A percentile compares a stretch with the other conserved stretches of the same genome.
phyloP scores from a whole-genome alignment of 2,888 invertebrate species.

The Eupithecia exiguata region DNA sequence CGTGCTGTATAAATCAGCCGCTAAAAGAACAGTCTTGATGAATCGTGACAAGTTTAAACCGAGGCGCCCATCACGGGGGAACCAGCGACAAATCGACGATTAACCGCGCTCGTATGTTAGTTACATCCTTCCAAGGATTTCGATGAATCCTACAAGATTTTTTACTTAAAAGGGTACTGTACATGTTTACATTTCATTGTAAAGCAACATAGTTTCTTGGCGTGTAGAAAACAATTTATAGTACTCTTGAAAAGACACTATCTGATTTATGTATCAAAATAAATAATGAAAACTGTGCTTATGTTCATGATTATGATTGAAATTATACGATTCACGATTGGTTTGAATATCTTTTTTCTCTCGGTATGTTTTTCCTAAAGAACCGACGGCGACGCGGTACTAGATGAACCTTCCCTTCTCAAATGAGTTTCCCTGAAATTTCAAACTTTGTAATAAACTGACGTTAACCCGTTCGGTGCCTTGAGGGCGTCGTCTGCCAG shows the following conservation, averaged over 20 bases:
- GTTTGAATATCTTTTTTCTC: not conserved
- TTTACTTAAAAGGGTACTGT: not conserved
- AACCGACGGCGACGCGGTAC: too few relatives aligned
- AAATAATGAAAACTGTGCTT: too few relatives aligned
- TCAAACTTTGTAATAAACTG: conserved; percentile 28
- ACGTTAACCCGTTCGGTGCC: conserved; percentile 35
- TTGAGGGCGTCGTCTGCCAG: conserved; percentile 28
- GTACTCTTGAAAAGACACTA: not conserved
- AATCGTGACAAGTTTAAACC: conserved; percentile 66
- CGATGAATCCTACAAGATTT: not conserved
- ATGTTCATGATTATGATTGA: too few relatives aligned
- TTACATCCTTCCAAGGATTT: conserved; percentile 41
- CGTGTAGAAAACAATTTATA: not conserved
- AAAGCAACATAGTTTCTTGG: not conserved
- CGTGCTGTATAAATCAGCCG: conserved; percentile 63
- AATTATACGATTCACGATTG: not conserved
- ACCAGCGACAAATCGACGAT: conserved; percentile 72
- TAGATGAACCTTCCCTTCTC: not conserved
- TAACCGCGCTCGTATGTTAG: conserved; percentile 64
- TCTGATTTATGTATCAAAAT: not conserved
- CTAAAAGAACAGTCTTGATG: conserved; percentile 66
- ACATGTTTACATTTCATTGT: not conserved
- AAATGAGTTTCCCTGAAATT: conserved; percentile 13
- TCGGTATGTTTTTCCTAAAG: not conserved
- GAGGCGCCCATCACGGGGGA: conserved; percentile 52